Evolutionary conservation across 1,140 invertebrate genomes (phyloP).

Genomic region (Maniola jurtina): DNA sequence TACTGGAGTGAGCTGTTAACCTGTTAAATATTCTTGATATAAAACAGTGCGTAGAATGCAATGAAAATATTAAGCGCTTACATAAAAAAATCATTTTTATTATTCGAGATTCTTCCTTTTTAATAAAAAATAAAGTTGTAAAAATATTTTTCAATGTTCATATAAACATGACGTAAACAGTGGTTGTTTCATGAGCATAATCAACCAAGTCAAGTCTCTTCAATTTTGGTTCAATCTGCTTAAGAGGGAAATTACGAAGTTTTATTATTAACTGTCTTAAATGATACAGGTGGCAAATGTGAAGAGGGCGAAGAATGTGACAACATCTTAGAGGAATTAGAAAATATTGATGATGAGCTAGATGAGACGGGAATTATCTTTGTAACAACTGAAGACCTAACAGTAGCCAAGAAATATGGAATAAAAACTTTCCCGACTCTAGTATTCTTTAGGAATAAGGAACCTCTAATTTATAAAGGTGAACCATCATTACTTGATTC

Average conservation of each 20-base stretch:
- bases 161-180: too few species aligned
- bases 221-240: too few species aligned
- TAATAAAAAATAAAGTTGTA: too few species aligned
- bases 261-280: conserved; percentile 2
- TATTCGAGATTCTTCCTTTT: too few species aligned
- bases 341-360: conserved; percentile 95
- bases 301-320: conserved; percentile 93
- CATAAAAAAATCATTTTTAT: too few species aligned
- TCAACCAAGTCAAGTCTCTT: too few species aligned
- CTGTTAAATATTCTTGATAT: too few species aligned
- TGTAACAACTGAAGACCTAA: conserved; percentile 92
- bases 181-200: too few species aligned
- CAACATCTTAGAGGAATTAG: conserved; percentile 90
- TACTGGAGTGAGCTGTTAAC: too few species aligned
- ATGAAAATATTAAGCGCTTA: background rate
- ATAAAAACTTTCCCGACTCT: conserved; percentile 92
- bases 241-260: too few species aligned
- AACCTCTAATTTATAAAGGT: conserved; percentile 87
- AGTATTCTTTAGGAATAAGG: conserved; percentile 94
- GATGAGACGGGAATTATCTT: conserved; percentile 96
- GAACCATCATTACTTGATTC: conserved; percentile 21
- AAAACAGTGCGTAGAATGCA: background rate
- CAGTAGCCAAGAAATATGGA: conserved; percentile 90
- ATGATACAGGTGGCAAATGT: conserved; percentile 86
- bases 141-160: too few species aligned